Evolutionary conservation across 64 coral and sea anemone species (phyloP).

Genomic region (Pachyseris speciosa): DNA sequence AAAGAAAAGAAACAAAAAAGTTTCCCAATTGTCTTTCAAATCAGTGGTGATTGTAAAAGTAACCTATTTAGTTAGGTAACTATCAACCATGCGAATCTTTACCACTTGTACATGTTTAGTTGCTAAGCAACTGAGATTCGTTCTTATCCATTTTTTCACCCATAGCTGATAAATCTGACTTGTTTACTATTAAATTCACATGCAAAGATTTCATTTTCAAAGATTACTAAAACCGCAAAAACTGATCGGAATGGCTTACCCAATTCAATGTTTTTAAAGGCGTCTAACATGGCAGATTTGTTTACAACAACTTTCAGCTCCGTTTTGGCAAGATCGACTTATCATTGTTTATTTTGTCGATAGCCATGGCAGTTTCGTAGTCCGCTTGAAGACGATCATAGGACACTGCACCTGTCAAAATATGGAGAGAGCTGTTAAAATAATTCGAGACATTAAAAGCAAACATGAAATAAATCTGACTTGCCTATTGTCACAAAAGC

Average conservation of each 20-base stretch:
- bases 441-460: neutral
- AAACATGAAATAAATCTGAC: neutral
- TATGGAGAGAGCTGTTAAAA: neutral
- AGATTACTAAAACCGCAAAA: no score
- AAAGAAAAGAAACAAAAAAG: no score
- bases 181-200: no score
- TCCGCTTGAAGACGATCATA: slow-evolving; percentile 10
- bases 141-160: no score
- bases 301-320: slow-evolving; percentile 39
- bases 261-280: slow-evolving; percentile 52
- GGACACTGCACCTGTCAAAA: slow-evolving; percentile 14
- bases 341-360: slow-evolving; percentile 26
- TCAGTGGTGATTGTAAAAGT: no score
- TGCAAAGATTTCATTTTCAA: no score
- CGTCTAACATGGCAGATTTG: slow-evolving; percentile 26
- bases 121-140: no score
- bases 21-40: no score
- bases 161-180: no score
- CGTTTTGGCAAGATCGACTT: slow-evolving; percentile 27
- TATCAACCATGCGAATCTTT: no score
- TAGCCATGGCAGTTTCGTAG: slow-evolving; percentile 27
- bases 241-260: neutral
- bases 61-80: no score
- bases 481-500: neutral
- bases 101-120: no score